Conservation (phyloP, 2,797 vertebrate genomes). For the Triplophysa bombifrons region DNA sequence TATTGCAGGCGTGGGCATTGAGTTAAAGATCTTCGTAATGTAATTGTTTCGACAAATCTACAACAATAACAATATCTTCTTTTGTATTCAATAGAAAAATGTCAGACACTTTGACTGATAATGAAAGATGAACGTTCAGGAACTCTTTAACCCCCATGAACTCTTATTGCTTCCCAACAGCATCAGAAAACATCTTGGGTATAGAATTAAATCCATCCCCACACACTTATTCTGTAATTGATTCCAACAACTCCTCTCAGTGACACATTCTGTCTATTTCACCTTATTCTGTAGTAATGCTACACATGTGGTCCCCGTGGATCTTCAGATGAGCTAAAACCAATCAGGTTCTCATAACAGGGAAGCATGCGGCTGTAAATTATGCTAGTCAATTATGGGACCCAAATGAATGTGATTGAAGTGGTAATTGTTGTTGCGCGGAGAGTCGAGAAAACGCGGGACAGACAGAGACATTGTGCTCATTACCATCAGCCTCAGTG, state of each 20-base stretch:
- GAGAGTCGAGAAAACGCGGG: slow-evolving; percentile 13
- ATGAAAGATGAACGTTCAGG: neutral
- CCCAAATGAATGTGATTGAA: slow-evolving; percentile 45
- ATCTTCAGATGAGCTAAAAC: slow-evolving; percentile 38
- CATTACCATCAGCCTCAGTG: slow-evolving; percentile 37
- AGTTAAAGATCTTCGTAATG: neutral
- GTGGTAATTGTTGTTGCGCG: slow-evolving; percentile 44
- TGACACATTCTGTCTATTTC: neutral
- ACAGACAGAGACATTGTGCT: slow-evolving; percentile 12
- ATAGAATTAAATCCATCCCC: slow-evolving; percentile 1
- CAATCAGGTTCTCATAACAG: slow-evolving; percentile 44
- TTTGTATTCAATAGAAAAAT: too few relatives aligned
- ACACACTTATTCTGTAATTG: slow-evolving; percentile 1
- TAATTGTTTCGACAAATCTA: neutral
- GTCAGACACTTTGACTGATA: too few relatives aligned
- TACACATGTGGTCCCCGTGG: slow-evolving; percentile 28
- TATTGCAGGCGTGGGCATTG: neutral
- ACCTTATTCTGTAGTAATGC: slow-evolving; percentile 25
- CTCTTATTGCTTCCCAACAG: neutral
- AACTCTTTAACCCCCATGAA: neutral
- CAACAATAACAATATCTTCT: neutral
- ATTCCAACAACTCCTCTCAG: slow-evolving; percentile 1
- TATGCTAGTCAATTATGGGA: slow-evolving; percentile 33
- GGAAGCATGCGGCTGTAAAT: slow-evolving; percentile 34
- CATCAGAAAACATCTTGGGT: neutral